These are phyloP conservation scores for Lepidurus apus DNA, from an alignment of 1,140 invertebrate species.

Conservation along the genomic window DNA sequence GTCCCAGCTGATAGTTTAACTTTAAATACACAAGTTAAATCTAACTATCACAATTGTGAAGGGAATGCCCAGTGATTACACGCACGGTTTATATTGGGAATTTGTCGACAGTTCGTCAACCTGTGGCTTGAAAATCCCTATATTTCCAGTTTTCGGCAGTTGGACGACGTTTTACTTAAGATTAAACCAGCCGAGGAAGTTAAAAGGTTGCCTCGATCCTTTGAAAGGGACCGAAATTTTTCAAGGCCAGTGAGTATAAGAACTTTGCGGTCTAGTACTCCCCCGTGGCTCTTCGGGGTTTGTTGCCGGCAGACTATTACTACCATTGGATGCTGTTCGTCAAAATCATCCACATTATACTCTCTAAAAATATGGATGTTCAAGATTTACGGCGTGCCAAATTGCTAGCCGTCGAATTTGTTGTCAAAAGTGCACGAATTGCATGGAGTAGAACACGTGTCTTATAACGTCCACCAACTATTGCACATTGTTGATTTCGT, in stretches of 20 bases:
- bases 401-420: background rate
- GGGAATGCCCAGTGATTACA: conserved; percentile 9
- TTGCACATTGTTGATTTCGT: conserved; percentile 6
- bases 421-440: background rate
- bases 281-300: conserved; percentile 18
- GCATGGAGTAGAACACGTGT: conserved; percentile 7
- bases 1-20: too few relatives aligned
- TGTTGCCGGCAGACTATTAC: conserved; percentile 12
- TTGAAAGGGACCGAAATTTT: background rate
- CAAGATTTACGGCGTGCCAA: background rate
- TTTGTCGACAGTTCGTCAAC: background rate
- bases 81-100: conserved; percentile 27
- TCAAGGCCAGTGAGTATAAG: conserved; percentile 23
- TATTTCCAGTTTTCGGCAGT: background rate
- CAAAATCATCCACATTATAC: conserved; percentile 6
- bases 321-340: conserved; percentile 30
- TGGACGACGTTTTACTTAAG: background rate
- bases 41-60: too few relatives aligned
- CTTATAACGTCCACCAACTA: conserved; percentile 26
- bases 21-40: too few relatives aligned
- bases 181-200: conserved; percentile 24
- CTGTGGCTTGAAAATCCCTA: background rate
- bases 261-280: conserved; percentile 28
- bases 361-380: background rate
- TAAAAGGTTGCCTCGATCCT: background rate